phyloP scores from a whole-genome alignment of 1,140 invertebrate species.

The Atta colombica region DNA sequence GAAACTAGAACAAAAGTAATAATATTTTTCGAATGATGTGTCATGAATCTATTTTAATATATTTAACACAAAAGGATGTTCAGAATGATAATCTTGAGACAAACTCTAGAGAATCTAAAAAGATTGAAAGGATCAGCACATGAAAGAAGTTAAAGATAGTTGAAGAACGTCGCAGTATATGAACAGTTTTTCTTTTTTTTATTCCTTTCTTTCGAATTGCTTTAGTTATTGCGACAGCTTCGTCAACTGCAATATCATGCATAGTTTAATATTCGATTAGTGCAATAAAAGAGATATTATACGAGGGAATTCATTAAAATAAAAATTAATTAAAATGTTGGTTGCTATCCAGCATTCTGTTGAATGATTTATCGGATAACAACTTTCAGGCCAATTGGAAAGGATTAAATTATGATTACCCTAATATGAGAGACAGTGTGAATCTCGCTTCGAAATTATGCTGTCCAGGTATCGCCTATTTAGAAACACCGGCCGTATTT shows the following conservation, averaged over 20 bases:
- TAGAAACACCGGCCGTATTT: constrained; percentile 76
- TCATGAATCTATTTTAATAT: constrained; percentile 1
- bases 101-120: not conserved
- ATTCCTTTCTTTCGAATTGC: not conserved
- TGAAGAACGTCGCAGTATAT: not conserved
- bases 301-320: not conserved
- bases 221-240: not conserved
- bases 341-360: too few relatives aligned
- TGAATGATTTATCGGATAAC: not conserved
- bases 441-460: constrained; percentile 67
- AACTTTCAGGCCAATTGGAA: constrained; percentile 50
- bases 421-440: constrained; percentile 65
- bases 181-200: not conserved
- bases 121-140: not conserved
- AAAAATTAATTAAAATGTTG: not conserved
- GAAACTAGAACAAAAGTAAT: not conserved
- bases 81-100: not conserved
- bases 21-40: not conserved
- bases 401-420: constrained; percentile 73
- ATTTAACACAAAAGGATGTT: not conserved
- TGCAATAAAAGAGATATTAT: not conserved
- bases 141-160: not conserved
- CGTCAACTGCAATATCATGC: not conserved
- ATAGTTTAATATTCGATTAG: not conserved
- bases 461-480: constrained; percentile 66